Percentiles rank a stretch among this genome's conserved stretches.
Conservation (phyloP, 2,888 invertebrate genomes). For the Ypsolopha sequella region DNA sequence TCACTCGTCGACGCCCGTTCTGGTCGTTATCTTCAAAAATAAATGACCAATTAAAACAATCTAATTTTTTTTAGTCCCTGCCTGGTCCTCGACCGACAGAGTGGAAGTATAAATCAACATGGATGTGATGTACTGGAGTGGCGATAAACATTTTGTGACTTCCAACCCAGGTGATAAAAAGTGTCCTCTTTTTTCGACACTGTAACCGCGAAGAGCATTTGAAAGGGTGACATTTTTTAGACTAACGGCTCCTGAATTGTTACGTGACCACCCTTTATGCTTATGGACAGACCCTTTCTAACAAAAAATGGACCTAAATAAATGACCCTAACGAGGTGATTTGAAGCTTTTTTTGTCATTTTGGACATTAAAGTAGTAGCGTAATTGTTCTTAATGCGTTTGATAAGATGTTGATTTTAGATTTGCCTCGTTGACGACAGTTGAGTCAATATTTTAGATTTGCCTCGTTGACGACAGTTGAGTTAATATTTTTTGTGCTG, state of each 20-base stretch:
- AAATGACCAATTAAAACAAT: constrained; percentile 68
- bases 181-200: constrained; percentile 52
- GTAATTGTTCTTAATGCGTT: constrained; percentile 42
- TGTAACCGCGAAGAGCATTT: constrained; percentile 40
- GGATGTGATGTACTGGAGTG: constrained; percentile 59
- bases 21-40: constrained; percentile 57
- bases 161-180: constrained; percentile 67
- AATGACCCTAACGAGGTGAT: constrained; percentile 48
- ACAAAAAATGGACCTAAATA: constrained; percentile 59
- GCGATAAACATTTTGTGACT: constrained; percentile 70
- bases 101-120: constrained; percentile 67
- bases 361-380: constrained; percentile 25
- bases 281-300: constrained; percentile 34
- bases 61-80: constrained; percentile 55
- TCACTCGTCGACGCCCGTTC: constrained; percentile 27
- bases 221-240: constrained; percentile 67
- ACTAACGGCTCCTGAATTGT: constrained; percentile 62
- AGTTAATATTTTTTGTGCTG: constrained; percentile 51
- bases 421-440: constrained; percentile 30
- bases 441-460: constrained; percentile 45
- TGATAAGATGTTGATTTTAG: constrained; percentile 39
- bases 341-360: constrained; percentile 18
- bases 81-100: constrained; percentile 33
- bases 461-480: constrained; percentile 32
- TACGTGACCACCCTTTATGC: constrained; percentile 52